phyloP scores from a whole-genome alignment of 2,113 vertebrate species.

The Chunga burmeisteri region DNA sequence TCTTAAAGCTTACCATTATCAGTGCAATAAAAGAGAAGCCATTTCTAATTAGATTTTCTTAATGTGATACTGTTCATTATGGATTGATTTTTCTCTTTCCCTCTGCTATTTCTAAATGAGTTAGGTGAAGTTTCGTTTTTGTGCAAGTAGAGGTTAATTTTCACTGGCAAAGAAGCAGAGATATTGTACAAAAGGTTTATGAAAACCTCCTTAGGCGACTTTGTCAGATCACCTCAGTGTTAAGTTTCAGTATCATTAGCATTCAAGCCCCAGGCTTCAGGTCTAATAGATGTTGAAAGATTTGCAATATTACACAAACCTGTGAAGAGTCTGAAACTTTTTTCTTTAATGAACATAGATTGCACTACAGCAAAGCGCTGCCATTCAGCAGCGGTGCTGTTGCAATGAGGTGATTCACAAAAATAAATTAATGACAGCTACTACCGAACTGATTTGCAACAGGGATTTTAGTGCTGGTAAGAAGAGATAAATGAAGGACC shows the following conservation, averaged over 20 bases:
- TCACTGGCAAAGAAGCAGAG: constrained; percentile 23
- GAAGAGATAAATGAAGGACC: background rate
- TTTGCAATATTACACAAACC: constrained; percentile 18
- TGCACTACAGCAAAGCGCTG: background rate
- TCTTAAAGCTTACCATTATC: constrained; percentile 43
- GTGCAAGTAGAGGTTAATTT: constrained; percentile 57
- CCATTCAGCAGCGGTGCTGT: accelerated
- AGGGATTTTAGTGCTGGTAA: background rate
- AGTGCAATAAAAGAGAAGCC: constrained; percentile 44
- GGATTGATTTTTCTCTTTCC: constrained; percentile 59
- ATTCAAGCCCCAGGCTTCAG: background rate
- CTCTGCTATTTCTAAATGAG: constrained; percentile 45
- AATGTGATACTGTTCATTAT: constrained; percentile 50
- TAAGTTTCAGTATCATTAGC: constrained; percentile 4
- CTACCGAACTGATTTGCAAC: background rate
- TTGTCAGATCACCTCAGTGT: constrained; percentile 9
- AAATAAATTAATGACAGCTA: background rate
- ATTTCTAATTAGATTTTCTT: constrained; percentile 51
- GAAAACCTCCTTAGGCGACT: constrained; percentile 35
- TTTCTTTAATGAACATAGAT: background rate
- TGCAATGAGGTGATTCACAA: background rate
- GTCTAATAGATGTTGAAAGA: constrained; percentile 31
- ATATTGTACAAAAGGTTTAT: constrained; percentile 40
- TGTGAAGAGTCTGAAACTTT: constrained; percentile 13
- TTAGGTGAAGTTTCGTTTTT: constrained; percentile 21